Evolutionary conservation across 2,113 vertebrate species (phyloP), one percentile per base, ranked within the genome.

Genomic region (Suncus etruscus): DNA sequence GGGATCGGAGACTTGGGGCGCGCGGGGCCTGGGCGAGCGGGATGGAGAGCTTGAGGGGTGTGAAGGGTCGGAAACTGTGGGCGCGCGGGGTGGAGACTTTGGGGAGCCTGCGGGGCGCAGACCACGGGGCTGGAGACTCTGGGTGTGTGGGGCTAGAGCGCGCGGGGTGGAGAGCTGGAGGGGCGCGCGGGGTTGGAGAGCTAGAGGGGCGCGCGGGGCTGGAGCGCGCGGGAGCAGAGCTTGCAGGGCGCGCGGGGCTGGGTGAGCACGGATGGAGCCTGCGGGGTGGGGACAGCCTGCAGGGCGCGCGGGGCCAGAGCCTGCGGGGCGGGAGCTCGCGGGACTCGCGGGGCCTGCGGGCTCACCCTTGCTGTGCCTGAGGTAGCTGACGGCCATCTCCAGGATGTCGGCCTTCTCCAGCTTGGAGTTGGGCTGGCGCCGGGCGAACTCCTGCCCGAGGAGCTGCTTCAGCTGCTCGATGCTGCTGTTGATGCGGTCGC

Each of bases 321-420:
- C 2, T 15, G 2, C 2, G 16, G 15, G 25, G 25, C 24, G 47
- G 8, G n/a, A 2, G 54, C 54, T 58, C 54, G 54, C 54, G 16
- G 54, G 54, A 58, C n/a, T 9, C 54, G 16, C 54, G 54, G 6
- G 54, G 18, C 18, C 18, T 50, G 39, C 47, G 16, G 8, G 50
- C 39, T 14, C 95, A 98, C 98, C 97, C 94, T 96, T 95, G 90
- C 98, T 98, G 93, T 97, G 97, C 86, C 98, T 98, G 91, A 98
- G 97, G 94, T 98, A 98, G 97, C 98, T 98, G 94, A 98, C 98
- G 0, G 98, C 98, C 99, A 98, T 99, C 96, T 99, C 98, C 96
- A 98, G 96, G 93, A 98, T 98, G 94, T 98, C 98, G 0, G 98
- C 99, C 94, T 98, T 98, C 96, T 98, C 98, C 95, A 99, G 98